Base-by-base conservation (phyloP, 2,113 vertebrate genomes). In the Sinocyclocheilus anophthalmus region DNA sequence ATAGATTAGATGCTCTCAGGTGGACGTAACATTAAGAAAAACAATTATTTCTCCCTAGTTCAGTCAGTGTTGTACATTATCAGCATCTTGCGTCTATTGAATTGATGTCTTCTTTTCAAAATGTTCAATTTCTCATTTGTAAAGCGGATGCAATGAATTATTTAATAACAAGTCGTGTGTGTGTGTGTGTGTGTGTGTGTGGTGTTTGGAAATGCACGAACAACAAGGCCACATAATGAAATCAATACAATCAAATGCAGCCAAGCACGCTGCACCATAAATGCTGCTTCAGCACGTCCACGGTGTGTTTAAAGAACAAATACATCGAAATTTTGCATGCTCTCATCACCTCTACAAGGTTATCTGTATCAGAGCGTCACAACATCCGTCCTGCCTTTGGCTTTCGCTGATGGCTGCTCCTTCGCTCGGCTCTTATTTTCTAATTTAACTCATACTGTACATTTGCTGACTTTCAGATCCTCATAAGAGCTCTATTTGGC, bases 381-480 rank as follows among this genome's bases (percentile, higher is more conserved):
- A 63, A 59, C 12, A 48, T 87, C 18, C 76, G 45, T 59, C 61
- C 37, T 26, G 10, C 33, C 45, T 81, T 57, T 57, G 70, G 48
- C 45, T 70, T 72, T 65, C 57, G 82, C 76, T 75, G 37, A 65
- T 61, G 48, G 73, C n/a, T 30, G 70, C 59, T 45, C 12, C 57
- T 63, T 80, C 42, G 77, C 77, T 63, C 24, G 7, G 48, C 30
- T 55, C 16, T 77, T 84, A 84, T 59, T 84, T 84, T 84, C 50
- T 73, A 55, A 83, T 70, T 70, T 70, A 7, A 8, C 65, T 33
- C 1, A 1, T 65, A 30, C 59, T 3, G 4, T 65, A 48, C 59
- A 70, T 83, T 83, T 83, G 75, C 20, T 84, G 90, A 91, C 88
- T 67, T 82, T 12, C 80, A 30, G 30, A 85, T 88, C 9, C 79